Conservation (phyloP, 2,888 invertebrate species). For the Adela reaumurella region DNA sequence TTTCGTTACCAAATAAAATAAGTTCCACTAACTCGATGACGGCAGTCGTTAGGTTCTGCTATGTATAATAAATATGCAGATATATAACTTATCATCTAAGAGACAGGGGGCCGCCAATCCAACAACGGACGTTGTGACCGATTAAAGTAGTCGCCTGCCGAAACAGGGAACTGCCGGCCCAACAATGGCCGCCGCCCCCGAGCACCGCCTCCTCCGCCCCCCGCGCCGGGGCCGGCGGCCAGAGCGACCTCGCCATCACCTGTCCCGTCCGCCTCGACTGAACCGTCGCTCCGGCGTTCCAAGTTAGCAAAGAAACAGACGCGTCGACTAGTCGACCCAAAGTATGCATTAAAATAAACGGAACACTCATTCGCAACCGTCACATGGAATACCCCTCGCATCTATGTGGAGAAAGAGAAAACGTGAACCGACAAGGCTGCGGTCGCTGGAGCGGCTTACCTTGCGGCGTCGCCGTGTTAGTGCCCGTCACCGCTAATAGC, state of each 20-base stretch:
- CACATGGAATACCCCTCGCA: background rate
- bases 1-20: background rate
- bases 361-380: constrained; percentile 1
- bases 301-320: background rate
- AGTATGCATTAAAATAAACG: background rate
- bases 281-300: background rate
- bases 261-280: background rate
- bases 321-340: constrained; percentile 1
- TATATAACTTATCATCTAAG: constrained; percentile 12
- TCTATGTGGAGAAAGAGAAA: background rate
- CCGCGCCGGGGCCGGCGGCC: background rate
- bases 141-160: constrained; percentile 28
- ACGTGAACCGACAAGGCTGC: background rate
- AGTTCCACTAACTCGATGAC: background rate
- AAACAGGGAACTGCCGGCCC: constrained; percentile 61
- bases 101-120: constrained; percentile 56
- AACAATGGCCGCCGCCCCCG: constrained; percentile 29
- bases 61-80: background rate
- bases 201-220: constrained; percentile 3
- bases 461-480: constrained; percentile 17
- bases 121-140: constrained; percentile 54
- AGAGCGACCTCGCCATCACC: constrained; percentile 4
- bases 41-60: background rate
- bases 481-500: constrained; percentile 21
- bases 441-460: constrained; percentile 17